Conservation (phyloP, 2,797 vertebrate genomes). For the Catostomus latipinnis region DNA sequence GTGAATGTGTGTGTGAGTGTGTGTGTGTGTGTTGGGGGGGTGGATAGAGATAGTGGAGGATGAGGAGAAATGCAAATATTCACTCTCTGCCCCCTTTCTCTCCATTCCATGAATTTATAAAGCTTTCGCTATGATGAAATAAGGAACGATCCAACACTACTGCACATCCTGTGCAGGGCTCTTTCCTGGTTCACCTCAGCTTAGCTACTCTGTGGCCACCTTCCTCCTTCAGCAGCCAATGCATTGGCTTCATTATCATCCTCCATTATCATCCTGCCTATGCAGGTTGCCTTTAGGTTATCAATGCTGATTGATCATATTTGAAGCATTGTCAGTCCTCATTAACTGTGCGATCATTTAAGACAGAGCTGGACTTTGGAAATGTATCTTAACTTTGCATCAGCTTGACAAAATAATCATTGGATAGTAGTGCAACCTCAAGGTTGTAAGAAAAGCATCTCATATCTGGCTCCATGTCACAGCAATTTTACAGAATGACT, state of each 20-base stretch:
- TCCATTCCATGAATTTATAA: conserved; percentile 80
- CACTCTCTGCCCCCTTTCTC: conserved; percentile 72
- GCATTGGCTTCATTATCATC: background rate
- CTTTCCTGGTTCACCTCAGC: conserved; percentile 65
- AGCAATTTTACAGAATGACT: conserved; percentile 17
- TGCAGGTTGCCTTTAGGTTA: conserved; percentile 46
- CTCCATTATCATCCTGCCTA: conserved; percentile 38
- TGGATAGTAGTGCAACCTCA: conserved; percentile 24
- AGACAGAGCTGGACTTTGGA: conserved; percentile 16
- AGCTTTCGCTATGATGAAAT: conserved; percentile 79
- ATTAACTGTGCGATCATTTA: conserved; percentile 43
- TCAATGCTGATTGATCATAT: conserved; percentile 54
- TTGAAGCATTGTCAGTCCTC: conserved; percentile 44
- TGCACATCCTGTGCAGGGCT: conserved; percentile 69
- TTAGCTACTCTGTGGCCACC: conserved; percentile 60
- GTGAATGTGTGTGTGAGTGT: conserved; percentile 24
- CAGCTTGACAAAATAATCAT: conserved; percentile 42
- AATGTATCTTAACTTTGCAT: conserved; percentile 8
- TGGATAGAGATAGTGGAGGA: conserved; percentile 12
- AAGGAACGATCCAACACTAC: conserved; percentile 74
- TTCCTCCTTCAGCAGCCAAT: conserved; percentile 16
- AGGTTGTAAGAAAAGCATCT: conserved; percentile 22
- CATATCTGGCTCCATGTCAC: conserved; percentile 19
- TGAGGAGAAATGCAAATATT: conserved; percentile 79
- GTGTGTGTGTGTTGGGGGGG: no score